Evolutionary conservation across 2,888 invertebrate genomes (phyloP).

Genomic region (Ligdia adustata): DNA sequence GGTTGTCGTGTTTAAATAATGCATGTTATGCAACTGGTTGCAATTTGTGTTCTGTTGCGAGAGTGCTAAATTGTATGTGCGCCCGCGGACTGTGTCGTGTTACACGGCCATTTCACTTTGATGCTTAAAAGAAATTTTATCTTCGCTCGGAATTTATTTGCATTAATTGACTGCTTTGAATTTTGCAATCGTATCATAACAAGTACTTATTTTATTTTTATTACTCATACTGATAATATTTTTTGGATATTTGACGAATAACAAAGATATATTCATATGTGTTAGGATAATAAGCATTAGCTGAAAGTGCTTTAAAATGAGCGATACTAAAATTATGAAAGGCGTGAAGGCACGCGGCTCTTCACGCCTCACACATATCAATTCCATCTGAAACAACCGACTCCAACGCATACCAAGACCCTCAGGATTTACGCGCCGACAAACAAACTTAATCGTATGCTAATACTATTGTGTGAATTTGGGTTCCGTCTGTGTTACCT

Average conservation of each 20-base stretch:
- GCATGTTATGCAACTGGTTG: conserved; percentile 80
- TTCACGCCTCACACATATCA: conserved; percentile 62
- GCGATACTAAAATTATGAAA: too few relatives aligned
- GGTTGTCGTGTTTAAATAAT: conserved; percentile 80
- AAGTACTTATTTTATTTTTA: too few relatives aligned
- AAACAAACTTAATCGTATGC: conserved; percentile 37
- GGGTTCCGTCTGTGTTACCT: conserved; percentile 28
- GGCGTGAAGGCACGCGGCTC: conserved; percentile 69
- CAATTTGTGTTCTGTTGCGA: conserved; percentile 69
- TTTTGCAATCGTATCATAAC: too few relatives aligned
- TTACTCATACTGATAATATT: too few relatives aligned
- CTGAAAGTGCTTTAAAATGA: too few relatives aligned
- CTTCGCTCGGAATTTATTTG: conserved; percentile 1
- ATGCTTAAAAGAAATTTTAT: conserved; percentile 6
- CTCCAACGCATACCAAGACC: conserved; percentile 61
- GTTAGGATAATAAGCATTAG: too few relatives aligned
- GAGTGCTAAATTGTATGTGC: conserved; percentile 50
- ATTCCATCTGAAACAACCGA: conserved; percentile 64
- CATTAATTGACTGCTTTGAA: conserved; percentile 2
- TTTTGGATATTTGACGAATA: too few relatives aligned
- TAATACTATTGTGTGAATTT: conserved; percentile 39
- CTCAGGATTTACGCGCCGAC: conserved; percentile 45
- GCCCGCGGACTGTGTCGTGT: conserved; percentile 38
- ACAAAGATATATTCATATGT: too few relatives aligned
- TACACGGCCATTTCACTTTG: conserved; percentile 31